Percentiles rank a stretch among this genome's conserved stretches.
Evolutionary conservation across 2,113 vertebrate species (phyloP).

Genomic region (Larimichthys polyactis): DNA sequence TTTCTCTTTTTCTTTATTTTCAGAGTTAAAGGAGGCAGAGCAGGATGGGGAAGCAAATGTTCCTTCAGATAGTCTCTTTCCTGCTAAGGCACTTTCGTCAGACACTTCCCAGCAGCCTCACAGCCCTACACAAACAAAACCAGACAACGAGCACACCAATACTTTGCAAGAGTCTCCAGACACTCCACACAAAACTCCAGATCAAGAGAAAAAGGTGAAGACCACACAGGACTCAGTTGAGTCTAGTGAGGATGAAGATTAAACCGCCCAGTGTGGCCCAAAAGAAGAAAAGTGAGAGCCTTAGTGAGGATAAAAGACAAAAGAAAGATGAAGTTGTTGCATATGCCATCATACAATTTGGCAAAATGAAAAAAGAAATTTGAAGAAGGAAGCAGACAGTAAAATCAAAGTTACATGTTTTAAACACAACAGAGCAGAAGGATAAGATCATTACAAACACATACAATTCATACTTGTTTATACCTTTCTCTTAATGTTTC

Average conservation of each 20-base stretch:
- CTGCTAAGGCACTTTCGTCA: neutral
- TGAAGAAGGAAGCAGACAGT: neutral
- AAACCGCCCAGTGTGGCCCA: neutral
- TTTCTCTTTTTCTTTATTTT: conserved; percentile 18
- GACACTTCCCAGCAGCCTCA: neutral
- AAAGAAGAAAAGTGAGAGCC: neutral
- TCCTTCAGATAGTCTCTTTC: neutral
- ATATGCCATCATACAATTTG: neutral
- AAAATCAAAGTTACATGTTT: too few species aligned
- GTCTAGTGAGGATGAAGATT: neutral
- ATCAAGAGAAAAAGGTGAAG: too few species aligned
- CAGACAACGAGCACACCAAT: neutral
- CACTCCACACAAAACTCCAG: fast-evolving
- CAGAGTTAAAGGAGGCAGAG: conserved; percentile 5
- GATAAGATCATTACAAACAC: too few species aligned
- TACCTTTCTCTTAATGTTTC: neutral
- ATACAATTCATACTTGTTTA: neutral
- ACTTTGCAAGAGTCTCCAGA: fast-evolving
- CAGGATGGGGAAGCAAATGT: neutral
- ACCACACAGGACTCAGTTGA: too few species aligned
- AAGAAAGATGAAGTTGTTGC: neutral
- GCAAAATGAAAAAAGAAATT: neutral
- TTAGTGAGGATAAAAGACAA: neutral
- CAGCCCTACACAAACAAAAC: neutral
- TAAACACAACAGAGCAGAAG: too few species aligned